These are phyloP conservation scores for Vombatus ursinus DNA, from an alignment of 2,113 vertebrate genomes.

Conservation along the genomic window DNA sequence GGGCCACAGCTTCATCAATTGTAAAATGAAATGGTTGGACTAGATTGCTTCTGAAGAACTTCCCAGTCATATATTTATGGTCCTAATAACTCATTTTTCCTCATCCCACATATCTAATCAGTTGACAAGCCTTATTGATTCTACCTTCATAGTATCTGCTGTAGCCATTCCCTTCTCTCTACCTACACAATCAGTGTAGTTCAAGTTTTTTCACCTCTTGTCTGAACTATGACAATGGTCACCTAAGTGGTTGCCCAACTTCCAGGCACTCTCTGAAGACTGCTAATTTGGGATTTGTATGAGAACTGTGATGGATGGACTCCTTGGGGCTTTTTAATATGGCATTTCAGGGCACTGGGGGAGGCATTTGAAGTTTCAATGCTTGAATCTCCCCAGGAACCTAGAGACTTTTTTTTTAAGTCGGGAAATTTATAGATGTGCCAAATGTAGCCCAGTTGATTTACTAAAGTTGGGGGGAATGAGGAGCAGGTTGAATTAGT, in stretches of 20 bases:
- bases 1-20: not conserved
- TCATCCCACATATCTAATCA: not conserved
- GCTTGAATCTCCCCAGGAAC: not conserved
- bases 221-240: not conserved
- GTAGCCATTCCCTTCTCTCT: not conserved
- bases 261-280: not conserved
- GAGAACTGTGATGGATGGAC: not conserved
- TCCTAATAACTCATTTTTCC: not conserved
- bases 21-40: not conserved
- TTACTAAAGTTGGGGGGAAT: no score
- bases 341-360: not conserved
- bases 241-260: no score
- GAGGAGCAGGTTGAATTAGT: not conserved
- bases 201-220: not conserved
- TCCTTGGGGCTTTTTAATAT: not conserved
- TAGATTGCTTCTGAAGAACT: not conserved
- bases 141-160: not conserved
- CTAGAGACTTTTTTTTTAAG: not conserved
- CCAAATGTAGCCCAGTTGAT: not conserved
- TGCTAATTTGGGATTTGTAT: not conserved
- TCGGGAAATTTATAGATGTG: not conserved
- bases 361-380: not conserved
- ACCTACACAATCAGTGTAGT: not conserved
- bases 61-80: not conserved
- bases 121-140: not conserved